Evolutionary conservation across 2,797 vertebrate species (phyloP), one percentile per base, ranked within the genome.

Genomic region (Silurus lanzhouensis): DNA sequence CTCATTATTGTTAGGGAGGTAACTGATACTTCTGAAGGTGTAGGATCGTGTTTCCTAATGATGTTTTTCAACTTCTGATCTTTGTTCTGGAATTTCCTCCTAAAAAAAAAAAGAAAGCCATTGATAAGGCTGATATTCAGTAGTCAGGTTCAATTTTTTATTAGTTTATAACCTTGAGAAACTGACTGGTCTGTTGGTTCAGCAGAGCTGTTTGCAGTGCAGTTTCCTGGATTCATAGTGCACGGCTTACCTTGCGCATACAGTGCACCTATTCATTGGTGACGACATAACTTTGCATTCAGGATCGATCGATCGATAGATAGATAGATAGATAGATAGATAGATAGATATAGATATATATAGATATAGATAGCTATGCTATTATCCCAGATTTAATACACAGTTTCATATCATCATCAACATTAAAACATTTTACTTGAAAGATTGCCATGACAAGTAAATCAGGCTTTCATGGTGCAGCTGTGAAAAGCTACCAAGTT

Each of bases 201-300:
- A 83, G 61, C n/a, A 74, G 75, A 57, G 57, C 20, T 90, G 78
- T 90, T 90, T 88, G 81, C 83, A 88, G 82, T 88, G 75, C 38
- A 22, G 58, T 8, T 70, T 87, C 79, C 86, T 60, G 87, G 89
- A 83, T 88, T 75, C 72, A 52, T 17, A 66, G 63, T 48, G 27
- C 27, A n/a, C 27, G n/a, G 31, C 57, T 74, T 84, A 58, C 74
- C 67, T 85, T 83, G 58, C 20, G 27, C 25, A 89, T 71, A 79
- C 74, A 88, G 52, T 81, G 46, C 83, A 72, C 64, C 68, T 77
- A n/a, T 67, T 83, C 52, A 72, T 12, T 70, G 27, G 57, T 74
- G 6, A n/a, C 27, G 8, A n/a, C 27, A 82, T 67, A 25, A 17
- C 44, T 19, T 57, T 64, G 8, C 46, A 1, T 83, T 71, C 15